Base-by-base conservation (phyloP, 2,797 vertebrate genomes). In the Anniella stebbinsi region DNA sequence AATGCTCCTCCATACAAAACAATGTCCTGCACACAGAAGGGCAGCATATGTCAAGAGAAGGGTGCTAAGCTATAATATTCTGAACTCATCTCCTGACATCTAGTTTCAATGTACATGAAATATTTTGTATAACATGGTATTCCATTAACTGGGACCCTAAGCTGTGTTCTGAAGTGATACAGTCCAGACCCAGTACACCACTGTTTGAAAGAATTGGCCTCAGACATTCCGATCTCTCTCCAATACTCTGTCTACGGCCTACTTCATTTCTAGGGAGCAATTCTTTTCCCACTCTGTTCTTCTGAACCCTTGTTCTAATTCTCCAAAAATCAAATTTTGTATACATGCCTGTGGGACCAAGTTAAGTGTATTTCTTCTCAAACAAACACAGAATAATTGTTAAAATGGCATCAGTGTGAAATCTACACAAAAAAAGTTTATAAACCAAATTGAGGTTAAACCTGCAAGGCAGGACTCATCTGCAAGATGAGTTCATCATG, bases 391-490 rank as follows among this genome's bases (percentile, higher is more conserved):
- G 5, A 23, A 5, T 23, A 23, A 23, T 63, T 63, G 51, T 82
- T 28, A 36, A 73, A 84, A 87, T 87, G 48, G 60, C 30, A 51
- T 93, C 72, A 28, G 82, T 2, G 78, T 5, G 48, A 91, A 89
- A 91, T 89, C 84, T 92, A 80, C 51, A 86, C 86, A 93, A 93
- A 93, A 93, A 93, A 89, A 84, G 21, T 87, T 78, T 91, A 63
- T 76, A 45, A 92, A 87, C 88, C 78, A 87, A 87, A 23, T 30
- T 92, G 54, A 89, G 10, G 38, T 88, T n/a, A 93, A 92, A 95
- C 76, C 73, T 83, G 45, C 90, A 92, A 93, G 66, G 80, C 17
- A 28, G 60, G 90, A 89, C 38, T 87, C 86, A 80, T 15, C 60
- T 9, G 15, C 11, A 87, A 92, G 51, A 88, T 54, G 0, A 91